Conservation (phyloP, 2,888 invertebrate genomes). For the Pantelozetes paolii region DNA sequence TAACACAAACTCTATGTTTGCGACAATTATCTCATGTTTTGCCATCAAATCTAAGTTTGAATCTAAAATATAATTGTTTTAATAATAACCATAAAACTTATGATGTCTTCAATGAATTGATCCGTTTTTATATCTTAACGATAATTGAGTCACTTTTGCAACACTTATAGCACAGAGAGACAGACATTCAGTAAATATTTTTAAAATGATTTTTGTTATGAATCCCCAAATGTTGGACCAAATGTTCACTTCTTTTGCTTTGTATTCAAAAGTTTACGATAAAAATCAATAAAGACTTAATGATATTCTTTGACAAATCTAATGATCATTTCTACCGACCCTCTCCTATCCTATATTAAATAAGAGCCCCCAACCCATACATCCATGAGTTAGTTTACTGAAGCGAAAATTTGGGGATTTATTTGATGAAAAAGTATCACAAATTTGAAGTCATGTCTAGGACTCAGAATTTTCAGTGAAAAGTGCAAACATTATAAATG, state of each 20-base stretch:
- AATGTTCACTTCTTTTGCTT: neutral
- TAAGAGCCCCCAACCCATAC: neutral
- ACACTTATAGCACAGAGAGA: too few relatives aligned
- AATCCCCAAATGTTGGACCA: neutral
- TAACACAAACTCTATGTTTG: too few relatives aligned
- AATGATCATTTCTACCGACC: slow-evolving; percentile 16
- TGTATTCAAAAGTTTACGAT: neutral
- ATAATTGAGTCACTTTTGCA: too few relatives aligned
- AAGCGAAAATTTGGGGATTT: neutral
- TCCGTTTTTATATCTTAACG: too few relatives aligned
- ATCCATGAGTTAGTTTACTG: neutral
- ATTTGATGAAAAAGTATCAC: neutral
- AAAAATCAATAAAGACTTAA: slow-evolving; percentile 20
- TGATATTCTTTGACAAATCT: slow-evolving; percentile 28
- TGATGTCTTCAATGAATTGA: too few relatives aligned
- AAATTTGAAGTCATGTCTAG: neutral
- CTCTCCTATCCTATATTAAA: neutral
- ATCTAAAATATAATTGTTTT: too few relatives aligned
- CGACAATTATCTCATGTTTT: too few relatives aligned
- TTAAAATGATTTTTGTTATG: slow-evolving; percentile 1
- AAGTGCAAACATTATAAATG: slow-evolving; percentile 26
- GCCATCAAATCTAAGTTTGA: too few relatives aligned
- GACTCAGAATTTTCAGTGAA: neutral
- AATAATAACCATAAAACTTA: too few relatives aligned
- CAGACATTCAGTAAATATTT: neutral